These are phyloP conservation scores for Eupithecia vulgata DNA, from an alignment of 2,888 invertebrate genomes.

Conservation along the genomic window DNA sequence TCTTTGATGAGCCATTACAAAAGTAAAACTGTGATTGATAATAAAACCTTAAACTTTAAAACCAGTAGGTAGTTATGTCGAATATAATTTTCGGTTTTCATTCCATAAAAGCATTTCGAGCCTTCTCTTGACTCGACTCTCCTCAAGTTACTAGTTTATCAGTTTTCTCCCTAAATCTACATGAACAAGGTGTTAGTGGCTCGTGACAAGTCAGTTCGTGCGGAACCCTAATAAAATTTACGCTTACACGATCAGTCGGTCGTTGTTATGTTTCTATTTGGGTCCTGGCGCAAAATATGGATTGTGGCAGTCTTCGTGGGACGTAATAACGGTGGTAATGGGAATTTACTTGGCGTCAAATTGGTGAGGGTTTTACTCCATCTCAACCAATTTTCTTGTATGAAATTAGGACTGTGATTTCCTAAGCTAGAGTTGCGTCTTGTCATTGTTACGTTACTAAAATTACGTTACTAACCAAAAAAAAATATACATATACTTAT, in stretches of 20 bases:
- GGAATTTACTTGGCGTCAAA: not conserved
- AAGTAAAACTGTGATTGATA: too few relatives aligned
- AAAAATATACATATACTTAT: too few relatives aligned
- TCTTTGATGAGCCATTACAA: not conserved
- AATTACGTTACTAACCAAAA: too few relatives aligned
- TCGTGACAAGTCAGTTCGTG: slow-evolving; percentile 10
- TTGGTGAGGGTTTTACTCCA: not conserved
- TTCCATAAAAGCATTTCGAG: not conserved
- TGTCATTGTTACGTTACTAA: too few relatives aligned
- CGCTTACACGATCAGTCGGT: slow-evolving; percentile 13
- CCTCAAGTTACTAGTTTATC: not conserved
- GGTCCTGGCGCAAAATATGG: not conserved
- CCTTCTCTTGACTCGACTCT: not conserved
- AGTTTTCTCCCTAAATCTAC: slow-evolving; percentile 11
- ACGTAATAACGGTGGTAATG: not conserved
- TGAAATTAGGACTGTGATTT: not conserved
- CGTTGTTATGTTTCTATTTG: not conserved
- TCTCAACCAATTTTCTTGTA: not conserved
- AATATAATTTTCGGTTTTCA: not conserved
- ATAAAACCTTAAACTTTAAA: too few relatives aligned
- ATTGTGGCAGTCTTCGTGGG: not conserved
- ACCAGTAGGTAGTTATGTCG: too few relatives aligned
- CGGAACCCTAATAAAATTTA: slow-evolving; percentile 36
- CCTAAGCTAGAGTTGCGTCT: not conserved
- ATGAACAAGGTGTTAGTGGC: slow-evolving; percentile 20